Base-by-base conservation (phyloP, 1,140 invertebrate genomes). In the Euura lappo region DNA sequence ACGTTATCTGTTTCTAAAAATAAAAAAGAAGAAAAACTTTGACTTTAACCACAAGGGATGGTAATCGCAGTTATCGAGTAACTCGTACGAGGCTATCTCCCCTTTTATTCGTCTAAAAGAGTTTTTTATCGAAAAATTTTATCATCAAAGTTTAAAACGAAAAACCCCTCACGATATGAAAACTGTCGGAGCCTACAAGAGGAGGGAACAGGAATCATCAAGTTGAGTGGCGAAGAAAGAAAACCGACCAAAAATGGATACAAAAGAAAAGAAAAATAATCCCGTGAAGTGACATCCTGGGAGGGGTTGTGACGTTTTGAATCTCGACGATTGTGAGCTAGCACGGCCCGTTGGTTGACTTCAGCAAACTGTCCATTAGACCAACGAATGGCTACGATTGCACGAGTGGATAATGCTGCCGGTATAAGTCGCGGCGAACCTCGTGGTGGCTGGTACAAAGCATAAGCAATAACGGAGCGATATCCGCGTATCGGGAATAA, bases 31-130 rank as follows among this genome's bases (percentile, higher is more conserved):
- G 81, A 85, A 84, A 85, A 86, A 86, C 82, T 86, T 85, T 71
- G 80, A 81, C 81, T 84, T 82, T 78, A 83, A 84, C 84, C 83
- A 82, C 82, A 74, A 79, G 82, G 83, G 84, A 86, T 86, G 83
- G 84, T 85, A 86, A 86, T 86, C 84, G 79, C 79, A 77, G 81
- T 84, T 85, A 85, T 86, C 84, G 51, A 60, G 28, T 60, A 60
- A 8, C 13, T 8, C 13, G 3, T 60, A 60, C 51, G 13, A 28
- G 28, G 28, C 28, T 28, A 60, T 60, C 51, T 60, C 51, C 51
- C 51, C 4, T 6, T 60, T 60, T 60, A 28, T 28, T 28, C 28
- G 28, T 28, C 28, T 28, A 28, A 28, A 28, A 28, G 28, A 28
- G 28, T 28, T 28, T 28, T 28, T 28, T 28, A 28, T 28, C 28